Base-by-base conservation (phyloP, 1,140 invertebrate species). In the Agraylea sexmaculata region DNA sequence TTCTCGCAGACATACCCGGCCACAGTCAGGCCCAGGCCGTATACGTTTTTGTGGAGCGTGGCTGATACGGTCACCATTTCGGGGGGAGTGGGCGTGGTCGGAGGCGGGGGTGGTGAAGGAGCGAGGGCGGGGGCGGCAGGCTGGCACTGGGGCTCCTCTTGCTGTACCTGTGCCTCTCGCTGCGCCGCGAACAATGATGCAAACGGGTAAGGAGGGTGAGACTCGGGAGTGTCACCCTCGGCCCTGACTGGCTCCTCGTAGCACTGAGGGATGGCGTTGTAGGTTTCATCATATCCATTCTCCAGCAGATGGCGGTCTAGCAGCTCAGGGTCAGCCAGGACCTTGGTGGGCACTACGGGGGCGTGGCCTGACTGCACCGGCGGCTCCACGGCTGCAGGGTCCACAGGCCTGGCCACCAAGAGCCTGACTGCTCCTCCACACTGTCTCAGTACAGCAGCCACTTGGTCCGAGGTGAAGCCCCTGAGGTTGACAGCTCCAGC, bases 381-480 rank as follows among this genome's bases (percentile, higher is more conserved):
- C 50, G 64, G 69, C 55, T 80, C 75, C 21, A 70, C 68, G 11
- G 78, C 74, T 19, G 75, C 71, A 6, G 83, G 79, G 56, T 87
- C 84, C 11, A 86, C 73, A 8, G 83, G 82, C 42, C 91, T 70
- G 10, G 89, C 91, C 16, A 96, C 91, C 29, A 95, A 77, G 51
- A 96, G 73, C 42, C 89, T 74, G 36, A 95, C 87, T 53, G 82
- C 75, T 44, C 74, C 73, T 23, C 88, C 89, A 44, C 85, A 77
- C 66, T 92, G 87, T 19, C 91, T 73, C 46, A 95, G 70, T 38
- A 96, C 87, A 32, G 84, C 74, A 23, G 90, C 91, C 43, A 95
- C 91, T 58, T 92, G 90, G 56, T 95, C 91, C 15, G 85, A 89
- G 27, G 82, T 84, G 72, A 93, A 87, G 3, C 90, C 87, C 30